These are phyloP conservation scores for Rhinoraja longicauda DNA, from an alignment of 2,797 vertebrate genomes.

Conservation along the genomic window DNA sequence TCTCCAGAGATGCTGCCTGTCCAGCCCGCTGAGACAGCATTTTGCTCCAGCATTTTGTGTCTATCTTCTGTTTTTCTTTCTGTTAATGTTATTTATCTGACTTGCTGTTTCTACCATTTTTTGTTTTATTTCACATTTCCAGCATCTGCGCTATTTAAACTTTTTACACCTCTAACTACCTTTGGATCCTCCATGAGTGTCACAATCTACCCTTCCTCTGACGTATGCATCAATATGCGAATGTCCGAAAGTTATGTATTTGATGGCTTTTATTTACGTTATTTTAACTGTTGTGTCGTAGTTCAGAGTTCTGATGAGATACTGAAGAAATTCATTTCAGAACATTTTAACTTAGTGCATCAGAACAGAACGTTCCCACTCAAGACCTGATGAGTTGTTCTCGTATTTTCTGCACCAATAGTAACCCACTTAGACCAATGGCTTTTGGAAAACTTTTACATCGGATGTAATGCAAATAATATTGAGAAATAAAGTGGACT, in stretches of 20 bases:
- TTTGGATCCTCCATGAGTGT: no score
- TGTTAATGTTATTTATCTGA: no score
- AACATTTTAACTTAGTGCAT: no score
- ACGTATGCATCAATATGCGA: not conserved
- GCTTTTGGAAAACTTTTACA: not conserved
- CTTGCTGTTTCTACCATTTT: no score
- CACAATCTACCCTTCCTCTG: not conserved
- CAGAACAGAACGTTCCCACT: not conserved
- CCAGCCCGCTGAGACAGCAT: no score
- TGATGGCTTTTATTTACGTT: not conserved
- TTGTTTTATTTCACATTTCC: no score
- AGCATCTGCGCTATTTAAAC: no score
- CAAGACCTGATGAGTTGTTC: not conserved
- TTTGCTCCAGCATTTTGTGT: no score
- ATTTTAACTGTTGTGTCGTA: not conserved
- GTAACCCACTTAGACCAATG: not conserved
- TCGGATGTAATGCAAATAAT: no score
- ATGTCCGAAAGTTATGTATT: not conserved
- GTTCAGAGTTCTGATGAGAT: not conserved
- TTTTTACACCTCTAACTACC: not conserved
- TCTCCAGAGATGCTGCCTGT: no score
- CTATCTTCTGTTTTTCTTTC: no score
- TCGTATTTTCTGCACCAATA: not conserved
- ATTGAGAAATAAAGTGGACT: not conserved
- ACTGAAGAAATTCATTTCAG: not conserved